Conservation (phyloP, 1,140 invertebrate species). For the Capitella teleta region DNA sequence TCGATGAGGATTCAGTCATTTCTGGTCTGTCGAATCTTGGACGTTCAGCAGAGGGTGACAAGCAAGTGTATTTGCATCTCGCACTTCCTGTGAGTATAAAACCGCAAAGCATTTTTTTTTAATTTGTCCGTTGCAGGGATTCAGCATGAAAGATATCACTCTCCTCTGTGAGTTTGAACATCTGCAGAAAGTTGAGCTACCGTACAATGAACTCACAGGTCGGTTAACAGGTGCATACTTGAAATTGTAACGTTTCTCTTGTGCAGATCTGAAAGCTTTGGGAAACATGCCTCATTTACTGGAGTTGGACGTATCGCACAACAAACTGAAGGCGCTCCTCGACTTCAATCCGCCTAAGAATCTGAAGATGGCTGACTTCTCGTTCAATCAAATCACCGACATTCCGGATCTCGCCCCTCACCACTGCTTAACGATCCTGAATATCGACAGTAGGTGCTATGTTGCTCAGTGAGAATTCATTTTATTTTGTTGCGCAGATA, state of each 20-base stretch:
- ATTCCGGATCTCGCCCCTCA: constrained; percentile 36
- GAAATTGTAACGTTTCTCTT: background rate
- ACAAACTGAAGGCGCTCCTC: constrained; percentile 28
- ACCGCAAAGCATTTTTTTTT: background rate
- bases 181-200: constrained; percentile 36
- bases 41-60: constrained; percentile 31
- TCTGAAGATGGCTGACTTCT: constrained; percentile 34
- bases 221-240: constrained; percentile 3
- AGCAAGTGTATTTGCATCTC: constrained; percentile 35
- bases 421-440: constrained; percentile 27
- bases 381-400: constrained; percentile 32
- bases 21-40: constrained; percentile 36
- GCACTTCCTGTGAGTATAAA: constrained; percentile 27
- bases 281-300: constrained; percentile 29
- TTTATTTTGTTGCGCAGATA: constrained; percentile 21
- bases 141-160: constrained; percentile 28
- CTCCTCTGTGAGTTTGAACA: constrained; percentile 27
- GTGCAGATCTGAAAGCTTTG: constrained; percentile 32
- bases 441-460: constrained; percentile 37
- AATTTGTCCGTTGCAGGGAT: constrained; percentile 23
- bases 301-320: constrained; percentile 37
- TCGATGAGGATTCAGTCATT: constrained; percentile 37
- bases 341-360: constrained; percentile 35
- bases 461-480: background rate
- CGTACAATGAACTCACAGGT: constrained; percentile 39